Evolutionary conservation across 2,113 vertebrate species (phyloP).

Genomic region (Macrotus californicus): DNA sequence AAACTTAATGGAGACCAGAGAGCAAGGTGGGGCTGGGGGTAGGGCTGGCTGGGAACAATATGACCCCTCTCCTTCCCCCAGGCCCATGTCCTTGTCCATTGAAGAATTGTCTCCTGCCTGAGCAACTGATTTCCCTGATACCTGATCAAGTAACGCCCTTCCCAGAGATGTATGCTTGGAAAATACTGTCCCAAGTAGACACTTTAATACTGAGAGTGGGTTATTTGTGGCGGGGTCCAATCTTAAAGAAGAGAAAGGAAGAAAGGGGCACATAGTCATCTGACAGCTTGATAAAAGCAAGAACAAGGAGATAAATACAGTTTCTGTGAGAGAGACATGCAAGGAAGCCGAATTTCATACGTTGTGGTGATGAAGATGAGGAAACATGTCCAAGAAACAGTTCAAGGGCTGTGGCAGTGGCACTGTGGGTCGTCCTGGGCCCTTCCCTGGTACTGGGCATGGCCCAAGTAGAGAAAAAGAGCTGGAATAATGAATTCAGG

Average conservation of each 20-base stretch:
- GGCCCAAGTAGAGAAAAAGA: not conserved
- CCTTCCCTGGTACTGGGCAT: not conserved
- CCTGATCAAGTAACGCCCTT: not conserved
- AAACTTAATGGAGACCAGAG: not conserved
- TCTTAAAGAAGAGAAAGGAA: not conserved
- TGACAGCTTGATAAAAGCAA: constrained; percentile 16
- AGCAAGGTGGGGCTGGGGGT: not conserved
- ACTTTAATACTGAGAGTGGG: not conserved
- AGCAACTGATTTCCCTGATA: not conserved
- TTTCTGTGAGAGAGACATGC: not conserved
- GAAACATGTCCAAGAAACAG: not conserved
- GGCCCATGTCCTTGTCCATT: not conserved
- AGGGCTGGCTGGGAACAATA: not conserved
- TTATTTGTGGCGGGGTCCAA: not conserved
- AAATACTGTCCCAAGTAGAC: not conserved
- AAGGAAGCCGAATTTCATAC: not conserved
- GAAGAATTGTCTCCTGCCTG: not conserved
- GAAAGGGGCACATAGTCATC: not conserved
- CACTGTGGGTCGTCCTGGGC: not conserved
- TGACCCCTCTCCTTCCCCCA: not conserved
- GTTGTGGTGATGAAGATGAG: not conserved
- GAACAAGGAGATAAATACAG: not conserved
- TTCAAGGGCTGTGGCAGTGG: not conserved
- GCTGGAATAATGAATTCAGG: constrained; percentile 44
- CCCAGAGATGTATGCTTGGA: not conserved